phyloP scores from a whole-genome alignment of 2,888 invertebrate genomes.

The Syrphus vitripennis region DNA sequence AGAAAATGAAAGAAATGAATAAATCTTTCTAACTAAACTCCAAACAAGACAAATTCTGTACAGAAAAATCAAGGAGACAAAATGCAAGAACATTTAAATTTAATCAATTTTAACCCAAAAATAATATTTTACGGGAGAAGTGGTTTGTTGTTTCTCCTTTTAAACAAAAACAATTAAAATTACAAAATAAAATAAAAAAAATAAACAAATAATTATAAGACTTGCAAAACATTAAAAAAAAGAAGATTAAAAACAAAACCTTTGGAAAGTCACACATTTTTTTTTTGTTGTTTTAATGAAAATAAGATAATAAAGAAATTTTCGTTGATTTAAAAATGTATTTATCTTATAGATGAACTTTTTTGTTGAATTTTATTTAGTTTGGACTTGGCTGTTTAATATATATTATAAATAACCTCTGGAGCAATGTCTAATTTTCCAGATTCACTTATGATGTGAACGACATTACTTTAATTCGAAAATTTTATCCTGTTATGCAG shows the following conservation, averaged over 20 bases:
- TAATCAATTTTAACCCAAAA: conserved; percentile 39
- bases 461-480: too few relatives aligned
- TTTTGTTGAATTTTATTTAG: not conserved
- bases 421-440: too few relatives aligned
- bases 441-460: too few relatives aligned
- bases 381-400: too few relatives aligned
- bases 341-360: not conserved
- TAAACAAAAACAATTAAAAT: conserved; percentile 40
- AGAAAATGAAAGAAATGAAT: conserved; percentile 7
- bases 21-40: conserved; percentile 27
- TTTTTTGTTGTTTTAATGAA: conserved; percentile 53
- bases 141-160: conserved; percentile 63
- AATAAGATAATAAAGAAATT: conserved; percentile 48
- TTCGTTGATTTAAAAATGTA: conserved; percentile 51
- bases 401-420: too few relatives aligned
- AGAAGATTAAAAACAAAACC: not conserved
- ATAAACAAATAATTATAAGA: conserved; percentile 24
- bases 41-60: conserved; percentile 36
- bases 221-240: conserved; percentile 33
- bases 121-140: conserved; percentile 50
- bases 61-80: not conserved
- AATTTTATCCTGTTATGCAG: too few relatives aligned
- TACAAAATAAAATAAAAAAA: conserved; percentile 24
- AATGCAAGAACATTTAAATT: conserved; percentile 41
- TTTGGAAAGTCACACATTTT: conserved; percentile 42